Base-by-base conservation (phyloP, 2,888 invertebrate species). In the Plagodis pulveraria region DNA sequence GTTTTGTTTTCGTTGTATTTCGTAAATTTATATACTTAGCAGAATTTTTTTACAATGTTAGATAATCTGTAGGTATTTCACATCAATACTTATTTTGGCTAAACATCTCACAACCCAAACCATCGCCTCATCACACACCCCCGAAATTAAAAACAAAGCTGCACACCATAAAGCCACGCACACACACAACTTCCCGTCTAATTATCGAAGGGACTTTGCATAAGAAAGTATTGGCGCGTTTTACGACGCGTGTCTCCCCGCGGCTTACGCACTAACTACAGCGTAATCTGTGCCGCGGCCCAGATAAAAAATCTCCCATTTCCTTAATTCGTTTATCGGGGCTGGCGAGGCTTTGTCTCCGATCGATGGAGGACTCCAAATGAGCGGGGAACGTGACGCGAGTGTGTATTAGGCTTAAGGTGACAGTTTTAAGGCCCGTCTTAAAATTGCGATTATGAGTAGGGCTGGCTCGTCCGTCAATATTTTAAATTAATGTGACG, bases 281-380 rank as follows among this genome's bases (percentile, higher is more conserved):
- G 12, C 11, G 6, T 12, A 42, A 42, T 42, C 42, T 42, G 42
- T 70, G 71, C 74, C 71, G 67, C 83, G 84, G 84, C 86, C 87
- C 89, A 90, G 91, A 91, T 91, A 92, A 92, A 92, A 92, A 92
- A 92, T 92, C 91, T 91, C 91, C 91, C 90, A 91, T 91, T 91
- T 91, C 91, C 91, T 91, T 92, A 92, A 92, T 92, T 92, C 91
- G 91, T 92, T 92, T 92, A 92, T 92, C 91, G 91, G 89, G 87
- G 84, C 83, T 84, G 85, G 77, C 82, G 84, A 85, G 89, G 89
- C 91, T 91, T 91, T 92, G 91, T 91, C 91, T 91, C 83, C 91
- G 91, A 92, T 92, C 91, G 91, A 91, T 92, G 90, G 83, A 83
- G 81, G 87, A 85, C 84, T 85, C 82, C 87, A 90, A 91, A 91